phyloP scores from a whole-genome alignment of 2,113 vertebrate genomes.

The Nipponia nippon region DNA sequence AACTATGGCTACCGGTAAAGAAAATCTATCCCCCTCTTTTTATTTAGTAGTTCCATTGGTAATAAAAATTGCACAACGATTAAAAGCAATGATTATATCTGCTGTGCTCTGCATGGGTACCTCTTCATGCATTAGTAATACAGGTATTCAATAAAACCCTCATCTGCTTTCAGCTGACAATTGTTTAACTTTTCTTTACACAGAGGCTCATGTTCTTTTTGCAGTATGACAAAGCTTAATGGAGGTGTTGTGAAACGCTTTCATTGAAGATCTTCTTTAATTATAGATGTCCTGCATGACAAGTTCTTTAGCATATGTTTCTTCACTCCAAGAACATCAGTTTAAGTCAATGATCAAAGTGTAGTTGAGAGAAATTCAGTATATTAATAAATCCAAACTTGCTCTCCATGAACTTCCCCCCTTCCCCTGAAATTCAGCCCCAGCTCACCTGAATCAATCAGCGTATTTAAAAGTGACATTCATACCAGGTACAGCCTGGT shows the following conservation, averaged over 20 bases:
- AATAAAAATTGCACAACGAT: constrained; percentile 41
- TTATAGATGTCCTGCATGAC: constrained; percentile 28
- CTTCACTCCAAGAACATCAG: constrained; percentile 39
- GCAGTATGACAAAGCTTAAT: constrained; percentile 42
- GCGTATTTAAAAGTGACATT: neutral
- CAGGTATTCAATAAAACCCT: constrained; percentile 51
- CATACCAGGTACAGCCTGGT: neutral
- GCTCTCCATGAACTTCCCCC: neutral
- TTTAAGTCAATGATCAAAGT: constrained; percentile 28
- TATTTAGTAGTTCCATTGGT: neutral
- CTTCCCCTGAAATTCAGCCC: neutral
- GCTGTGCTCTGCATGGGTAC: constrained; percentile 33
- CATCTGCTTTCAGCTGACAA: constrained; percentile 55
- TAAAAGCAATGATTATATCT: constrained; percentile 48
- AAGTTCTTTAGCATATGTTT: constrained; percentile 50
- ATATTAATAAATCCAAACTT: neutral
- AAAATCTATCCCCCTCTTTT: constrained; percentile 14
- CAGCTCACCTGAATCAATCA: neutral
- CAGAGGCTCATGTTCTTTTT: constrained; percentile 43
- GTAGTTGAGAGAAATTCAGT: neutral
- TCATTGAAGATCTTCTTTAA: constrained; percentile 57
- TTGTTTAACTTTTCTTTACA: constrained; percentile 63
- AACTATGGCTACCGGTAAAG: neutral
- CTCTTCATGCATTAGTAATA: constrained; percentile 64
- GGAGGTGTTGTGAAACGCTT: constrained; percentile 42